Conservation (phyloP, 2,888 invertebrate genomes). For the Cenopis cana region DNA sequence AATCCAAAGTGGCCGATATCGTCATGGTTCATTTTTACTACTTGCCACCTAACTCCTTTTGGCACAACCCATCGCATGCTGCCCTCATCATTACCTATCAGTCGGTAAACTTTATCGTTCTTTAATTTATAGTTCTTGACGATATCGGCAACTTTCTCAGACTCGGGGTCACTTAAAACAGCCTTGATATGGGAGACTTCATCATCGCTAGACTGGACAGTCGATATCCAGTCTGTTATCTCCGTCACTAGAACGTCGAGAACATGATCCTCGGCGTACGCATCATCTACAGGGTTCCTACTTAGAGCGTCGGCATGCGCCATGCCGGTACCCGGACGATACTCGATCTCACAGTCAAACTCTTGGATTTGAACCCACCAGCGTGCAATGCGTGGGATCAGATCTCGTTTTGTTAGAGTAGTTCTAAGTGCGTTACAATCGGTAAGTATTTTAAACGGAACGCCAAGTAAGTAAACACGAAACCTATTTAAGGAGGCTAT, state of each 20-base stretch:
- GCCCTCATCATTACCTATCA: neutral
- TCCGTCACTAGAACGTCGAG: neutral
- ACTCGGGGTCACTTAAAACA: neutral
- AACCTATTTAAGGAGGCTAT: neutral
- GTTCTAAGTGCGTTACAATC: slow-evolving; percentile 5
- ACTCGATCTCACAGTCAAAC: slow-evolving; percentile 53
- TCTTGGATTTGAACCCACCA: slow-evolving; percentile 55
- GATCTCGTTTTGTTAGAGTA: neutral
- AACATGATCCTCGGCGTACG: neutral
- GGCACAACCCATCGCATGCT: slow-evolving; percentile 8
- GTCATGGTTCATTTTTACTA: slow-evolving; percentile 49
- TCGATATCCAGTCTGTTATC: slow-evolving; percentile 13
- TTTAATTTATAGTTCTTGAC: slow-evolving; percentile 32
- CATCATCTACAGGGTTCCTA: slow-evolving; percentile 43
- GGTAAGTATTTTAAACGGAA: slow-evolving; percentile 11
- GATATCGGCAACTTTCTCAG: neutral
- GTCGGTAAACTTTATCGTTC: slow-evolving; percentile 20
- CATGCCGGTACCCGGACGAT: slow-evolving; percentile 51
- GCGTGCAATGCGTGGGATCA: slow-evolving; percentile 51
- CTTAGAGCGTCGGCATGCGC: slow-evolving; percentile 55
- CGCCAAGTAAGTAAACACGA: slow-evolving; percentile 5
- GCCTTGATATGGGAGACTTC: slow-evolving; percentile 1
- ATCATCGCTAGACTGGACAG: slow-evolving; percentile 13
- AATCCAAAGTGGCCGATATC: no score
- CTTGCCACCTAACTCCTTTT: slow-evolving; percentile 46